A percentile compares a stretch with the other conserved stretches of the same genome.
These are phyloP conservation scores for Vanessa tameamea DNA, from an alignment of 1,140 invertebrate species.

Conservation along the genomic window DNA sequence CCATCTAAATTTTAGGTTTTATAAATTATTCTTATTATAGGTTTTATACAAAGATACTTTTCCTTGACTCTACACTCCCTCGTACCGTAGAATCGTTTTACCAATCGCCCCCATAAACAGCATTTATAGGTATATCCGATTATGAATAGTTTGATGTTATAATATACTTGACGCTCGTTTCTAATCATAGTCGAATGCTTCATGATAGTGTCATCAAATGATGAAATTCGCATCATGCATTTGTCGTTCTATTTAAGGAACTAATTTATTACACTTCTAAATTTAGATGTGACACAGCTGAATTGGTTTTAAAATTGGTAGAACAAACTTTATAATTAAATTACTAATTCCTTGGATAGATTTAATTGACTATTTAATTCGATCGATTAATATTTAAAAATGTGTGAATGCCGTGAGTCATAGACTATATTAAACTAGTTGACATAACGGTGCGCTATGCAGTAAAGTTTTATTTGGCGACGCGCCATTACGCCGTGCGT, in stretches of 20 bases:
- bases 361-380: background rate
- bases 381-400: background rate
- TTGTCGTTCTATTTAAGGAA: constrained; percentile 17
- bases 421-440: background rate
- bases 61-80: too few relatives aligned
- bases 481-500: background rate
- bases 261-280: constrained; percentile 7
- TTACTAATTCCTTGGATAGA: background rate
- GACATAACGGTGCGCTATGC: constrained; percentile 12
- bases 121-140: too few relatives aligned
- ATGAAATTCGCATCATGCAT: constrained; percentile 16
- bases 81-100: too few relatives aligned
- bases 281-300: background rate
- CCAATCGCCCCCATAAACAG: too few relatives aligned
- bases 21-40: too few relatives aligned
- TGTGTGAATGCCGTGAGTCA: background rate
- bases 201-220: constrained; percentile 7
- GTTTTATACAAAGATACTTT: too few relatives aligned
- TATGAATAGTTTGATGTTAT: background rate
- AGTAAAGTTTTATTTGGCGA: constrained; percentile 8
- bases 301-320: background rate
- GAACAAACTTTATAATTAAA: background rate
- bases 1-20: too few relatives aligned
- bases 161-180: background rate
- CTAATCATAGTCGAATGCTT: background rate